A percentile compares a stretch with the other conserved stretches of the same genome.
Evolutionary conservation across 2,888 invertebrate species (phyloP).

Genomic region (Tetragonula carbonaria): DNA sequence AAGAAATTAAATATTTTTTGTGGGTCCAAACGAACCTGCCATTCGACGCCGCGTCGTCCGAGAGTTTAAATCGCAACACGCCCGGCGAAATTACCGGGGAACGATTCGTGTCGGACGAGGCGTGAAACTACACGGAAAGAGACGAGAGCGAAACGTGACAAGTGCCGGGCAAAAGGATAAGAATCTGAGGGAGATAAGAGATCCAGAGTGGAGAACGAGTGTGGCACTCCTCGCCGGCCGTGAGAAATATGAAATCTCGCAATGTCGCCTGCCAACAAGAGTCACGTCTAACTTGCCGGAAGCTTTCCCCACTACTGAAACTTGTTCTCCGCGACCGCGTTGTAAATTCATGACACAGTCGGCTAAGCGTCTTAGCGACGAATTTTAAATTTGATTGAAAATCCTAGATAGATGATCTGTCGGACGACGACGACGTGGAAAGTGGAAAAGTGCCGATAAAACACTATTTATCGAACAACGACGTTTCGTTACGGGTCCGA

Average conservation of each 20-base stretch:
- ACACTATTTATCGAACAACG: too few relatives aligned
- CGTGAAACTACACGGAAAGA: neutral
- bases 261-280: constrained; percentile 35
- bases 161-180: constrained; percentile 19
- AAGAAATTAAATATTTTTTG: too few relatives aligned
- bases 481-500: too few relatives aligned
- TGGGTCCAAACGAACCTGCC: too few relatives aligned
- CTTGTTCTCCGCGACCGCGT: constrained; percentile 37
- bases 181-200: constrained; percentile 20
- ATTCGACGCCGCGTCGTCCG: too few relatives aligned
- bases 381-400: constrained; percentile 12
- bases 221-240: constrained; percentile 43
- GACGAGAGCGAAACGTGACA: constrained; percentile 30
- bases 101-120: neutral
- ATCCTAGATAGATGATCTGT: constrained; percentile 2
- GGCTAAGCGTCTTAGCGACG: constrained; percentile 22
- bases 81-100: neutral
- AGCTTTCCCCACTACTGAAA: constrained; percentile 39
- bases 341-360: constrained; percentile 52
- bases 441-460: neutral
- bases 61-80: neutral
- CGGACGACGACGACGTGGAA: neutral
- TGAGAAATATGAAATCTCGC: constrained; percentile 62
- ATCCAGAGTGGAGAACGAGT: constrained; percentile 17
- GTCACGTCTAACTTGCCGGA: constrained; percentile 40